Evolutionary conservation across 1,140 invertebrate genomes (phyloP).

Genomic region (Leptopilina clavipes): DNA sequence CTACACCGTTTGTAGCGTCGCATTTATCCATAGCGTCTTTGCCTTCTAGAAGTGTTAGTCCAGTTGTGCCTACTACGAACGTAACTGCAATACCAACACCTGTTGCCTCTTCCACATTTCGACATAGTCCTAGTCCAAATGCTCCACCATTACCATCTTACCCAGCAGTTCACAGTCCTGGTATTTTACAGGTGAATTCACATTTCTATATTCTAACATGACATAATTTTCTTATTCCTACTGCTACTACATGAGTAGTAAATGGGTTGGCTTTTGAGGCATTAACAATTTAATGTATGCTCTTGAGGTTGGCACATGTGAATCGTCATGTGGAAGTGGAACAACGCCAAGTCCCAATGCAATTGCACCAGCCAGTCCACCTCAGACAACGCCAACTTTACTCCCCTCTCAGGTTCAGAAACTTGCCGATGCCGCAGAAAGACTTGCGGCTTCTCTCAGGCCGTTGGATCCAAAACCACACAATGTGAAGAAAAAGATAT

Average conservation of each 20-base stretch:
- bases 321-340: conserved; percentile 70
- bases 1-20: conserved; percentile 60
- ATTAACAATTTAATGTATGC: not conserved
- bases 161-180: conserved; percentile 67
- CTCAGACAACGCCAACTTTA: conserved; percentile 84
- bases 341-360: conserved; percentile 70
- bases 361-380: conserved; percentile 76
- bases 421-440: conserved; percentile 87
- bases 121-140: conserved; percentile 66
- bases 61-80: conserved; percentile 66
- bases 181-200: conserved; percentile 66
- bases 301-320: conserved; percentile 68
- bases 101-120: conserved; percentile 63
- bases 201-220: too few relatives aligned
- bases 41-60: conserved; percentile 68
- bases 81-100: conserved; percentile 57
- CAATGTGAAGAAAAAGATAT: conserved; percentile 94
- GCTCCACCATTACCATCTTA: conserved; percentile 58
- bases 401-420: conserved; percentile 89
- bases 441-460: conserved; percentile 88
- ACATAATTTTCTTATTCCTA: too few relatives aligned
- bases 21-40: conserved; percentile 65
- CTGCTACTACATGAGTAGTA: too few relatives aligned
- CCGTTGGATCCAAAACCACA: conserved; percentile 91
- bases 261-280: too few relatives aligned